Base-by-base conservation (phyloP, 1,140 invertebrate species). In the Subanguina moxae region DNA sequence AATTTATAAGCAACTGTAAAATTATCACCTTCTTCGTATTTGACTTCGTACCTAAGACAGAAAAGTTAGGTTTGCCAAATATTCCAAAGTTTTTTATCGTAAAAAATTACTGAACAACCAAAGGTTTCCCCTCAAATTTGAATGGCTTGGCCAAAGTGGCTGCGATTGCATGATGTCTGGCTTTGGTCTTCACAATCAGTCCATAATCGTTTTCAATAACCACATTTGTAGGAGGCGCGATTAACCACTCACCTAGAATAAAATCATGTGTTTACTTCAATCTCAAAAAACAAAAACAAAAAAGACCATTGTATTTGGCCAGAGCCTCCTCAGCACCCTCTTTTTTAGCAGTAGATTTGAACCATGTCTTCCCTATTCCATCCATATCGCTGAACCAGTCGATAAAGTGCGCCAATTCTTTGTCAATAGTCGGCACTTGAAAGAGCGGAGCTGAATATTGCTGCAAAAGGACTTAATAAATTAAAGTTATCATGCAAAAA, bases 141-240 rank as follows among this genome's bases (percentile, higher is more conserved):
- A 95, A 97, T 19, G 90, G 89, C 80, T 88, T 89, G 57, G 86
- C 85, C 8, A 99, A 84, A 42, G 87, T 85, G n/a, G 90, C 86
- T 17, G 94, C 87, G 76, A 98, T 92, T 7, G 95, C 95, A 62
- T 94, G 90, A 85, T 97, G 95, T 80, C 93, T 92, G 8, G 94
- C 94, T 86, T 94, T 93, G 0, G 91, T 91, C 83, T 92, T 93
- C 9, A 97, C 84, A 21, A 96, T 90, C 61, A 98, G 84, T 57
- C 92, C 93, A 74, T 89, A 83, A 83, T 98, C 94, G 57, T 90
- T 89, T 30, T 87, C 86, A 67, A 96, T 86, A 1, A 89, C 87
- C 78, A 89, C 88, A 76, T 88, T 87, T 48, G 87, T 85, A 21
- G 92, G 88, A 62, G 88, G 83, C 83, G 94, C 92, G n/a, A 95